phyloP scores from a whole-genome alignment of 2,113 vertebrate genomes.

The Mustela nigripes region DNA sequence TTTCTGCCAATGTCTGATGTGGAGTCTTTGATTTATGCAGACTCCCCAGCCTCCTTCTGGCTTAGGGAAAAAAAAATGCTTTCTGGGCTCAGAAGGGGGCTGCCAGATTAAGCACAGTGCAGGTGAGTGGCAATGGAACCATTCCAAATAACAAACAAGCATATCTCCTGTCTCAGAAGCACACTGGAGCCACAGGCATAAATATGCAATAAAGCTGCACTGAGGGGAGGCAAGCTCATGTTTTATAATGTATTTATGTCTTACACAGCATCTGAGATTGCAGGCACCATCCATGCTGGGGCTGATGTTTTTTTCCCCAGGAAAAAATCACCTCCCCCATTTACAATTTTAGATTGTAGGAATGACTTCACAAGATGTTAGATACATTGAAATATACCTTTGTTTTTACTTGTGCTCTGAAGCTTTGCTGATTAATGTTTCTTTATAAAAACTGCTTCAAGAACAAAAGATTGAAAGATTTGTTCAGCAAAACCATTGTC shows the following conservation, averaged over 20 bases:
- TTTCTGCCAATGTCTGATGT: conserved; percentile 44
- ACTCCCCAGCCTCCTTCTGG: conserved; percentile 27
- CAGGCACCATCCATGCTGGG: neutral
- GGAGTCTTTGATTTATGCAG: conserved; percentile 49
- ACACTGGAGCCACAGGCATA: neutral
- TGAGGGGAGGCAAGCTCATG: neutral
- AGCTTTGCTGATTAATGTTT: neutral
- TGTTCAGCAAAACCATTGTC: neutral
- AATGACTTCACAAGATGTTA: neutral
- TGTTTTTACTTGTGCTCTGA: neutral
- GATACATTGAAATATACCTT: neutral
- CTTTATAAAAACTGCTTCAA: neutral
- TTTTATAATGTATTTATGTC: conserved; percentile 56
- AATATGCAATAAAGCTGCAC: conserved; percentile 56
- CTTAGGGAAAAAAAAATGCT: neutral
- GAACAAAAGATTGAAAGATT: neutral
- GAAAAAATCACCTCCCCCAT: neutral
- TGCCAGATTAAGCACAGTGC: conserved; percentile 38
- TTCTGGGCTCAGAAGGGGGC: conserved; percentile 5
- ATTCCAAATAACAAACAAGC: conserved; percentile 60
- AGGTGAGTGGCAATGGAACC: conserved; percentile 37
- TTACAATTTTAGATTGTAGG: neutral
- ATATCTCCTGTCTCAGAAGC: conserved; percentile 59
- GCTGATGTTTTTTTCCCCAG: neutral
- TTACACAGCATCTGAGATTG: conserved; percentile 11